A percentile compares a stretch with the other conserved stretches of the same genome.
Conservation (phyloP, 2,797 vertebrate genomes). For the Mormyrus hasselquistii region DNA sequence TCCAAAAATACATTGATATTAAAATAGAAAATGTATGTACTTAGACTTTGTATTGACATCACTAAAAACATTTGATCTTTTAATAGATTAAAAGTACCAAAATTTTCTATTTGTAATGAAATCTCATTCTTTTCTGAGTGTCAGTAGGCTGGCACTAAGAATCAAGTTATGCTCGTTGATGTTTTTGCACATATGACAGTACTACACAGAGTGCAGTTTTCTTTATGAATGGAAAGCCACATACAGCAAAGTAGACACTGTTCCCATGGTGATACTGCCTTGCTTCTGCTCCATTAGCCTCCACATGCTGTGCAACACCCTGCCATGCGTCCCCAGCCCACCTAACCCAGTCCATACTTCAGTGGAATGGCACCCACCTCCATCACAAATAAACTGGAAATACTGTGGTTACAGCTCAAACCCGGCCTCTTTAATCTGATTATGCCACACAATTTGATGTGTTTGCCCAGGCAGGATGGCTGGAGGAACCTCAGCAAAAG, state of each 20-base stretch:
- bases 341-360: slow-evolving; percentile 16
- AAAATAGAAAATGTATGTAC: neutral
- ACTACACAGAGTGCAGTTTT: neutral
- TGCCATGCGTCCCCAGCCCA: neutral
- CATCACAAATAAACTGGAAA: slow-evolving; percentile 44
- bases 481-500: slow-evolving; percentile 28
- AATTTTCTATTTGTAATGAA: neutral
- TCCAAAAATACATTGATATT: neutral
- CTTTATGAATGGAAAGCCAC: slow-evolving; percentile 16
- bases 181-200: neutral
- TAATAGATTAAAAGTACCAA: neutral
- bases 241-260: slow-evolving; percentile 30
- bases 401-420: slow-evolving; percentile 39
- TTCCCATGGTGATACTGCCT: neutral
- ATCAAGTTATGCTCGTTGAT: neutral
- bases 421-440: slow-evolving; percentile 51
- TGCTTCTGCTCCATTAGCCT: neutral
- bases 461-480: slow-evolving; percentile 32
- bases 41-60: neutral
- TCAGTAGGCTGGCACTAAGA: neutral
- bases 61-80: neutral
- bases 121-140: neutral
- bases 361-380: slow-evolving; percentile 39
- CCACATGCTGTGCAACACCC: neutral
- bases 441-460: slow-evolving; percentile 56